Conservation (phyloP, 2,888 invertebrate species). For the Pecten maximus region DNA sequence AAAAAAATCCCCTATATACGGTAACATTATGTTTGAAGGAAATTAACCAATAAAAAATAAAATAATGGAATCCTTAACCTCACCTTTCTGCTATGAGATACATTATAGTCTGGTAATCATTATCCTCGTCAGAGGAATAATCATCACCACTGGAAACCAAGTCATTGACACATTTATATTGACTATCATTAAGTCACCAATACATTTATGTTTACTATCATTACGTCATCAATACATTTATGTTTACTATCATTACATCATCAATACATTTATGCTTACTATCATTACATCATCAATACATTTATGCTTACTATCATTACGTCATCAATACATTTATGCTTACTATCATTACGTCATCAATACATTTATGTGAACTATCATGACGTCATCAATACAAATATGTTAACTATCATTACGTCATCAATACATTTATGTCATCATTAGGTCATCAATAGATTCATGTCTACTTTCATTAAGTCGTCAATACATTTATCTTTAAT, state of each 20-base stretch:
- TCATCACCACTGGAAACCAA: not conserved
- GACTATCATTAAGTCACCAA: too few relatives aligned
- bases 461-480: too few relatives aligned
- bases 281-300: too few relatives aligned
- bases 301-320: too few relatives aligned
- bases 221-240: not conserved
- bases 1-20: not conserved
- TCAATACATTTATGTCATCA: too few relatives aligned
- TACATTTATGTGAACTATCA: too few relatives aligned
- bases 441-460: not conserved
- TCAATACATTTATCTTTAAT: not conserved
- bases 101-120: not conserved
- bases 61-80: not conserved
- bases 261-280: not conserved
- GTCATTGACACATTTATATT: not conserved
- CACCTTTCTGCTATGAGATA: constrained; percentile 10
- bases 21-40: not conserved
- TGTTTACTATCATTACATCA: too few relatives aligned
- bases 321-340: too few relatives aligned
- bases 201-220: not conserved
- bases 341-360: too few relatives aligned
- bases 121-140: constrained; percentile 23
- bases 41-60: not conserved
- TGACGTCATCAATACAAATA: too few relatives aligned
- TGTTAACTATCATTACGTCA: too few relatives aligned